phyloP scores from a whole-genome alignment of 2,113 vertebrate genomes.

The Baryphthengus martii region DNA sequence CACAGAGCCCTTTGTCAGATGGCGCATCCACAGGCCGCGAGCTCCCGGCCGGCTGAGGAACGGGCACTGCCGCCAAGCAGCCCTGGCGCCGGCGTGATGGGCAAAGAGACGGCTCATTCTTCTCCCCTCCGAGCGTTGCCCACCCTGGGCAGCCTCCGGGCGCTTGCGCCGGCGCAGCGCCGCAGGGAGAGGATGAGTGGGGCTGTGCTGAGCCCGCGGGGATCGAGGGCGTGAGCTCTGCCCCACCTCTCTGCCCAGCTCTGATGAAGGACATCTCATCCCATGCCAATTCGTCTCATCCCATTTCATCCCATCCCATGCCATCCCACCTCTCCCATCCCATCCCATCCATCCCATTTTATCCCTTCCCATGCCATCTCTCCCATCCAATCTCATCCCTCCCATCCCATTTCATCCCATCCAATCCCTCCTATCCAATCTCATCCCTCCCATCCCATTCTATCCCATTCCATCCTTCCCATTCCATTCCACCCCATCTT shows the following conservation, averaged over 20 bases:
- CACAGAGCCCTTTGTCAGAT: background rate
- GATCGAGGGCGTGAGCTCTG: rapidly evolving
- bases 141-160: background rate
- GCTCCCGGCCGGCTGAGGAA: background rate
- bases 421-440: too few species aligned
- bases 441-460: too few species aligned
- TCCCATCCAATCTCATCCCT: too few species aligned
- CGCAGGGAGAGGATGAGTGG: background rate
- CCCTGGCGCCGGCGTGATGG: background rate
- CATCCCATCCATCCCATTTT: background rate
- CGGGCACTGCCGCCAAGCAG: rapidly evolving
- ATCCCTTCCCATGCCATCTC: too few species aligned
- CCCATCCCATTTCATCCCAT: background rate
- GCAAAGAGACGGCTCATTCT: background rate
- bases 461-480: too few species aligned
- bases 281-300: too few species aligned
- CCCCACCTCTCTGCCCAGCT: background rate
- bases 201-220: background rate
- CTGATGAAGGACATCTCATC: rapidly evolving
- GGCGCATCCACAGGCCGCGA: rapidly evolving
- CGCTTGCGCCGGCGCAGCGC: too few species aligned
- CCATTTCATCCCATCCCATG: too few species aligned
- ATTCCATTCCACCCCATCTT: background rate
- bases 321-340: background rate
- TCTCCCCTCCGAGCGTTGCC: rapidly evolving